Conservation (phyloP, 2,113 vertebrate genomes). For the Equus przewalskii region DNA sequence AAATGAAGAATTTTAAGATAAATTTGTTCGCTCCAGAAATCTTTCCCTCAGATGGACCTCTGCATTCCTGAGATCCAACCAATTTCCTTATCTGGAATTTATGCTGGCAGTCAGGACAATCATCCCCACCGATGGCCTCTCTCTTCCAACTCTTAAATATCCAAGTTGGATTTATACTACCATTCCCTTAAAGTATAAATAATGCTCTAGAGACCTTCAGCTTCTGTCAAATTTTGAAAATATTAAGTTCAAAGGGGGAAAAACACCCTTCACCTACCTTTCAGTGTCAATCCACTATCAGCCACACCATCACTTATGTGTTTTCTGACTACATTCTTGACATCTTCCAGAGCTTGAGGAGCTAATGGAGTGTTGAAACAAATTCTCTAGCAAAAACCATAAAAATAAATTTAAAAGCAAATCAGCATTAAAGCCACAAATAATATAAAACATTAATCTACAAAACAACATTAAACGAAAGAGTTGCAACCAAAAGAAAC, state of each 20-base stretch:
- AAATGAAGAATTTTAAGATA: conserved; percentile 52
- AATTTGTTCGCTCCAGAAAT: conserved; percentile 27
- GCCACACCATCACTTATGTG: conserved; percentile 97
- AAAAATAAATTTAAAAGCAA: conserved; percentile 65
- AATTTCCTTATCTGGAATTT: conserved; percentile 13
- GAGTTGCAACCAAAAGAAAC: conserved; percentile 5
- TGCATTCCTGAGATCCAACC: neutral
- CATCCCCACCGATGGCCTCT: neutral
- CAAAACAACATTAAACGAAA: conserved; percentile 52
- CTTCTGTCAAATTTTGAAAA: conserved; percentile 24
- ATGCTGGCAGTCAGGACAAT: neutral
- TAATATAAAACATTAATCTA: conserved; percentile 51
- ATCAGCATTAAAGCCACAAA: conserved; percentile 62
- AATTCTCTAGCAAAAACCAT: conserved; percentile 91
- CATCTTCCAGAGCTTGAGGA: conserved; percentile 98
- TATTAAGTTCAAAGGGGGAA: neutral
- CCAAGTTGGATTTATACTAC: neutral
- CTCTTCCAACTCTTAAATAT: neutral
- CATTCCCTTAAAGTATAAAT: conserved; percentile 14
- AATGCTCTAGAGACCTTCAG: conserved; percentile 19
- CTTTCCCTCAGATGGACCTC: neutral
- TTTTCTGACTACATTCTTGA: conserved; percentile 98
- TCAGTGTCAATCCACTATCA: conserved; percentile 96
- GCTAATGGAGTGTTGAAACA: conserved; percentile 99
- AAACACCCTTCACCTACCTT: conserved; percentile 89